Evolutionary conservation across 2,113 vertebrate genomes (phyloP), one percentile per base, ranked within the genome.

Genomic region (Sarotherodon lohbergeri): DNA sequence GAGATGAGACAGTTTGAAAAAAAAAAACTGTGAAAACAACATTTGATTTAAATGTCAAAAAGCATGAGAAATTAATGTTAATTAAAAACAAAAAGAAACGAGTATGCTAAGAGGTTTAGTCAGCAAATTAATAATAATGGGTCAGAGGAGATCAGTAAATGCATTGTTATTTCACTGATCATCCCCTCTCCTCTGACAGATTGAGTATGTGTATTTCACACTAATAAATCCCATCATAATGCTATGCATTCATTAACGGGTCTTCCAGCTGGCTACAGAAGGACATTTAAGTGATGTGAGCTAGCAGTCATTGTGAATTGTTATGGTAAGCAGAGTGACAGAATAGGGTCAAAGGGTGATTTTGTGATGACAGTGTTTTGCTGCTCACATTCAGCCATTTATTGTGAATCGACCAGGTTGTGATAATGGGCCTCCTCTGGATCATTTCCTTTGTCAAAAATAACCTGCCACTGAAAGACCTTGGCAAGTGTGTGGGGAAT

Each of bases 321-420:
- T 88, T 87, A 32, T 71, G 36, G 36, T 59, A 22, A 66, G 36
- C 27, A 56, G 6, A 86, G 43, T 83, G 84, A 90, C 90, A 93
- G 63, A 92, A 92, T 87, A 14, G 79, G 91, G 89, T 92, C 82
- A 93, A 76, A 22, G 13, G 63, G 55, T 71, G 14, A 73, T 80
- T 83, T 41, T 76, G 11, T 81, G 71, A 81, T 85, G 55, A 68
- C 27, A 81, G 7, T 73, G 81, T 89, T 90, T 88, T 59, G 73
- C 59, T 82, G 79, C 63, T 83, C 54, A 57, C 71, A 57, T 80
- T 61, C 22, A 8, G 50, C 41, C 56, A 79, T 63, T 76, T 50
- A 39, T 85, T 76, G 32, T 82, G 22, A 76, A 68, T 34, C 4
- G 5, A 76, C 19, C 12, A 54, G 63, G 32, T 85, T 81, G 48